Conservation (phyloP, 2,888 invertebrate genomes). For the Cabera pusaria region DNA sequence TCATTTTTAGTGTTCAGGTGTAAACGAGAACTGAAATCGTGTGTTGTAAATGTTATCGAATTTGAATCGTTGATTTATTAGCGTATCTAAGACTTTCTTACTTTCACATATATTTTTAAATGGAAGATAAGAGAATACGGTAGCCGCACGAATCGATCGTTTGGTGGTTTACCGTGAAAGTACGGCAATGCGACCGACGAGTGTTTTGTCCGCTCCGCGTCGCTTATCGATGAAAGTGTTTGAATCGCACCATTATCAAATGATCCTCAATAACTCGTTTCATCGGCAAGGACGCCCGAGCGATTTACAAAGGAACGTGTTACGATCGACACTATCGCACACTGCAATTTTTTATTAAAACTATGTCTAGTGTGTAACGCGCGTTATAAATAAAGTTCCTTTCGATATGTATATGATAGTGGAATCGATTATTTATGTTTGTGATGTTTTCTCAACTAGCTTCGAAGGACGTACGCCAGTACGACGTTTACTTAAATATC, state of each 20-base stretch:
- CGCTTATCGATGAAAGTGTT: slow-evolving; percentile 48
- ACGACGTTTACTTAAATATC: slow-evolving; percentile 27
- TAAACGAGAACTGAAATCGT: too few relatives aligned
- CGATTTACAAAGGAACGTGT: slow-evolving; percentile 40
- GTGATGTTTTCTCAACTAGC: slow-evolving; percentile 28
- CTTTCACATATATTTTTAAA: too few relatives aligned
- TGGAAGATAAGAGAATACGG: too few relatives aligned
- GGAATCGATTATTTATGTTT: slow-evolving; percentile 38
- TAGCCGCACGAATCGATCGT: too few relatives aligned
- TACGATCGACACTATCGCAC: slow-evolving; percentile 49
- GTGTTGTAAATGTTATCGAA: too few relatives aligned
- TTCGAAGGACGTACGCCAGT: slow-evolving; percentile 17
- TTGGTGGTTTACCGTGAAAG: too few relatives aligned
- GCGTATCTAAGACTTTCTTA: too few relatives aligned
- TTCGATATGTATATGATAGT: slow-evolving; percentile 21
- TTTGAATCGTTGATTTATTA: too few relatives aligned
- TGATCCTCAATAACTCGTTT: slow-evolving; percentile 1
- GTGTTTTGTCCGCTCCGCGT: slow-evolving; percentile 39
- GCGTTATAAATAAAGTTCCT: slow-evolving; percentile 33
- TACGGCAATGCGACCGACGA: too few relatives aligned
- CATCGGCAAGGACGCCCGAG: slow-evolving; percentile 47
- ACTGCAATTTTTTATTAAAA: slow-evolving; percentile 74
- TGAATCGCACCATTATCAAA: slow-evolving; percentile 32
- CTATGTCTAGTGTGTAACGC: slow-evolving; percentile 68
- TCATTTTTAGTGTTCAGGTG: too few relatives aligned